Evolutionary conservation across 2,888 invertebrate genomes (phyloP).

Genomic region (Lapara coniferarum): DNA sequence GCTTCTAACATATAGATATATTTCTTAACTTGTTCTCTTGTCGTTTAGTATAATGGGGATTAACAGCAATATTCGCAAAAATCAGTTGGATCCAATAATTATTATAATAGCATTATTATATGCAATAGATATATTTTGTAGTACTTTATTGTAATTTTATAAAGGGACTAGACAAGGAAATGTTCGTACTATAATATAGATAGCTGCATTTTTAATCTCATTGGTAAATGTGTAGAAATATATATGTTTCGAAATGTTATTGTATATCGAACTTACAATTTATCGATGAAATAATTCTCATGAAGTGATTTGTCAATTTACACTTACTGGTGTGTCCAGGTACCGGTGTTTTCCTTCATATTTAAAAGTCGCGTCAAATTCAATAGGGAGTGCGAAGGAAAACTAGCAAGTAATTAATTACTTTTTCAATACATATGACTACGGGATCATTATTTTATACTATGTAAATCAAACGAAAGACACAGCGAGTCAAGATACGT

Average conservation of each 20-base stretch:
- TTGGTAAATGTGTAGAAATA: slow-evolving; percentile 31
- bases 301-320: slow-evolving; percentile 16
- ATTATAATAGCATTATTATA: slow-evolving; percentile 26
- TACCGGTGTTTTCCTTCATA: not conserved
- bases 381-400: not conserved
- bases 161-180: slow-evolving; percentile 64
- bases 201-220: slow-evolving; percentile 49
- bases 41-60: not conserved
- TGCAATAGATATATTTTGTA: slow-evolving; percentile 44
- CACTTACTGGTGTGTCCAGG: not conserved
- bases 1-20: not conserved
- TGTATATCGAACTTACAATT: slow-evolving; percentile 32
- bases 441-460: not conserved
- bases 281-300: slow-evolving; percentile 11
- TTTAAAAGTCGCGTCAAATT: no score
- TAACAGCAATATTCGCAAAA: not conserved
- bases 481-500: not conserved
- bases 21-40: not conserved
- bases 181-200: slow-evolving; percentile 48
- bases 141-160: slow-evolving; percentile 54
- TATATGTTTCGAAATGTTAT: slow-evolving; percentile 38
- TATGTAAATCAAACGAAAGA: not conserved
- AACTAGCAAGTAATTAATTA: not conserved
- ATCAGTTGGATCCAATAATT: not conserved
- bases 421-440: not conserved